A percentile compares a stretch with the other conserved stretches of the same genome.
phyloP scores from a whole-genome alignment of 2,797 vertebrate species.

The Myotis findleyi region DNA sequence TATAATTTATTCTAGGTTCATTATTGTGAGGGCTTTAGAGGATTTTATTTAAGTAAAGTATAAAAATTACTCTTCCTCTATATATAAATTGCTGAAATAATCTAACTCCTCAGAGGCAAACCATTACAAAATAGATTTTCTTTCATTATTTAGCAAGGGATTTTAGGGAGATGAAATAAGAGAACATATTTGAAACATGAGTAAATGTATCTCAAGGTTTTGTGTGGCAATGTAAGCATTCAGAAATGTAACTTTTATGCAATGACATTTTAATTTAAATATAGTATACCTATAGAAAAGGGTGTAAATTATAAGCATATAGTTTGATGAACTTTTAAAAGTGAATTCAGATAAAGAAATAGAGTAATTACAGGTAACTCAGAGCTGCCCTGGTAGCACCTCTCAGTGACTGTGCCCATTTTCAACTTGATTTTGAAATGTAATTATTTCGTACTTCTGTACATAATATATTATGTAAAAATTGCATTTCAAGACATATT shows the following conservation, averaged over 20 bases:
- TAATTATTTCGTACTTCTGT: background rate
- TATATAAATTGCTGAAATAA: constrained; percentile 3
- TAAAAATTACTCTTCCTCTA: background rate
- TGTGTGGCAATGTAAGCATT: background rate
- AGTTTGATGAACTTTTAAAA: constrained; percentile 41
- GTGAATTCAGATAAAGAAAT: constrained; percentile 15
- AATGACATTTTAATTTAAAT: constrained; percentile 1
- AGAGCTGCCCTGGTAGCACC: background rate
- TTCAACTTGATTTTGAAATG: constrained; percentile 32
- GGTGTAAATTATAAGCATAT: background rate
- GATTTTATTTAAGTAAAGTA: constrained; percentile 41
- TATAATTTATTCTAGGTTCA: constrained; percentile 2
- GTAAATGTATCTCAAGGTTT: background rate
- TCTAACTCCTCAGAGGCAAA: background rate
- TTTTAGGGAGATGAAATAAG: constrained; percentile 37
- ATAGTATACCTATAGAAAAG: background rate
- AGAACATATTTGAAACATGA: background rate
- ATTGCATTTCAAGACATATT: background rate
- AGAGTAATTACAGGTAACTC: background rate
- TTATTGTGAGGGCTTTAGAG: background rate
- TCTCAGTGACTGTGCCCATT: background rate
- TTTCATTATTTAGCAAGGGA: background rate
- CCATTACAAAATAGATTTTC: background rate
- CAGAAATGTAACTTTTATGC: background rate
- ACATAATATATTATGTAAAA: background rate